These are phyloP conservation scores for Phocoena sinus DNA, from an alignment of 2,113 vertebrate genomes.

Conservation along the genomic window DNA sequence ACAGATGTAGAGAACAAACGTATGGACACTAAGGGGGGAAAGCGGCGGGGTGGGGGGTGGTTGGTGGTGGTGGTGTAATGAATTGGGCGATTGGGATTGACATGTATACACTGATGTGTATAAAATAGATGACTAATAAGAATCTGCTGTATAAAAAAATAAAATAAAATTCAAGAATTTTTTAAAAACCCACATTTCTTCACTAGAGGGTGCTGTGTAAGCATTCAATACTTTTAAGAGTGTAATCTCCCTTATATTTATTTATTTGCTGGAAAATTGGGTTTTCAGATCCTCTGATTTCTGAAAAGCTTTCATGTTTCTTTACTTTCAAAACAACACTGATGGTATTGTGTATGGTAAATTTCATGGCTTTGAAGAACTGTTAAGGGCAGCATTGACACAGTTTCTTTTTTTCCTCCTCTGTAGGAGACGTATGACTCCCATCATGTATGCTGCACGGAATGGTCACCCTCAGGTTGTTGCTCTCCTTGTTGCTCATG, in stretches of 20 bases:
- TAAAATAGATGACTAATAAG: too few species aligned
- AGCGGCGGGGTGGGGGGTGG: too few species aligned
- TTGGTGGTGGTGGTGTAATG: too few species aligned
- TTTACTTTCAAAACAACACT: slow-evolving; percentile 6
- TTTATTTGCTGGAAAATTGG: not conserved
- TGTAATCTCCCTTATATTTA: not conserved
- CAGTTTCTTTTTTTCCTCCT: slow-evolving; percentile 15
- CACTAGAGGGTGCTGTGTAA: slow-evolving; percentile 49
- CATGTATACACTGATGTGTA: too few species aligned
- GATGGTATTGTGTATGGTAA: not conserved
- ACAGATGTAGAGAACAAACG: too few species aligned
- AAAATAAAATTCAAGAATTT: too few species aligned
- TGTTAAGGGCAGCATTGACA: slow-evolving; percentile 16
- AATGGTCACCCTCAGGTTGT: slow-evolving; percentile 84
- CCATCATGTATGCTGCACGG: slow-evolving; percentile 90
- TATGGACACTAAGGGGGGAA: too few species aligned
- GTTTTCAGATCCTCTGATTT: slow-evolving; percentile 36
- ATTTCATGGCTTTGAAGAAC: not conserved
- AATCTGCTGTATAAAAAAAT: too few species aligned
- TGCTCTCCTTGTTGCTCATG: slow-evolving; percentile 87
- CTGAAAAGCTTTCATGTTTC: not conserved
- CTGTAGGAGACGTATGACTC: slow-evolving; percentile 87
- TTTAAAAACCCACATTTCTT: not conserved
- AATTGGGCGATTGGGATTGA: too few species aligned
- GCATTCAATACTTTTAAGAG: not conserved